Percentiles rank a stretch among this genome's conserved stretches.
These are phyloP conservation scores for Poeciliopsis occidentalis DNA, from an alignment of 2,113 vertebrate genomes.

Conservation along the genomic window DNA sequence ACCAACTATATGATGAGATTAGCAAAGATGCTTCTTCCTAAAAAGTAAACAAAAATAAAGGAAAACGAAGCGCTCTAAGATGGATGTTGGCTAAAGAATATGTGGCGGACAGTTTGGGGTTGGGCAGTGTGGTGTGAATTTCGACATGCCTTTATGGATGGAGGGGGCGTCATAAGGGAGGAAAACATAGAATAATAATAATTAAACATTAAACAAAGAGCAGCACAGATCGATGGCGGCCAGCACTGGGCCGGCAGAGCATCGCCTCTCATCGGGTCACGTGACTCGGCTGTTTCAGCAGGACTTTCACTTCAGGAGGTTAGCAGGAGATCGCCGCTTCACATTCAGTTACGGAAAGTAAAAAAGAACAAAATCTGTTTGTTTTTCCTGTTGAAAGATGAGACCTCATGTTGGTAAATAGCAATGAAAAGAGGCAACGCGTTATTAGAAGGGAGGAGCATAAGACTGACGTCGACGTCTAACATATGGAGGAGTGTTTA, in stretches of 20 bases:
- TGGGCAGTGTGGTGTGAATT: slow-evolving; percentile 83
- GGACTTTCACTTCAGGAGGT: slow-evolving; percentile 41
- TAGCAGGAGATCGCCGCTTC: slow-evolving; percentile 43
- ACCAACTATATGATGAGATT: not conserved
- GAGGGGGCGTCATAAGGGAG: slow-evolving; percentile 47
- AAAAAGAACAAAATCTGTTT: slow-evolving; percentile 22
- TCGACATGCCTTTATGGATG: slow-evolving; percentile 87
- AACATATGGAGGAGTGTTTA: too few relatives aligned
- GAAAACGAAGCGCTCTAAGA: slow-evolving; percentile 25
- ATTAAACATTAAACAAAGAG: slow-evolving; percentile 75
- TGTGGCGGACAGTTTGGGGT: slow-evolving; percentile 42
- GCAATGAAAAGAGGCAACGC: slow-evolving; percentile 6
- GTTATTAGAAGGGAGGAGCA: too few relatives aligned
- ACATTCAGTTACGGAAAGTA: slow-evolving; percentile 38
- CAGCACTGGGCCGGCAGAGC: slow-evolving; percentile 70
- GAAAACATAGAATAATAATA: slow-evolving; percentile 44
- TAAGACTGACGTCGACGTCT: too few relatives aligned
- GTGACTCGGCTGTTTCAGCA: slow-evolving; percentile 63
- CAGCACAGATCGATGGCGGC: slow-evolving; percentile 79
- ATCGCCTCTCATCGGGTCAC: slow-evolving; percentile 74
- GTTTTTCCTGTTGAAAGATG: slow-evolving; percentile 75
- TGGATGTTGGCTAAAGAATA: slow-evolving; percentile 24
- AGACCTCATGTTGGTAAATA: slow-evolving; percentile 72
- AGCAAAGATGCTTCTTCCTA: slow-evolving; percentile 4
- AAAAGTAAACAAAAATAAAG: not conserved